Percentiles rank a stretch among this genome's conserved stretches.
phyloP scores from a whole-genome alignment of 1,140 invertebrate genomes.

The Aphaenogaster rudis region DNA sequence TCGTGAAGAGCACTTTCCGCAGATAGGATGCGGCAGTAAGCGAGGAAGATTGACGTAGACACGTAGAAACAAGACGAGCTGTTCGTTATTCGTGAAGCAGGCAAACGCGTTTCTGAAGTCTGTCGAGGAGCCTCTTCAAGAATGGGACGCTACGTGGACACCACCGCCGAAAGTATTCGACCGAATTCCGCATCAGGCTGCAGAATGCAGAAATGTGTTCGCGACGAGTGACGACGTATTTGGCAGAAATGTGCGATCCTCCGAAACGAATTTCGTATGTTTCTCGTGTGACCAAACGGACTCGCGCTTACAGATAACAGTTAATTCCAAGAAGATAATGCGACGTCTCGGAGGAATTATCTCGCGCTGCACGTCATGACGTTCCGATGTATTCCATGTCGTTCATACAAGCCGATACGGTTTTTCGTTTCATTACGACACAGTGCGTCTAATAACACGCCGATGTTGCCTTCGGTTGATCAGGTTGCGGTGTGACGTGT shows the following conservation, averaged over 20 bases:
- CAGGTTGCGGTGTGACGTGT: background rate
- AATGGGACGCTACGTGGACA: background rate
- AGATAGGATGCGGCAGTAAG: background rate
- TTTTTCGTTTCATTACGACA: constrained; percentile 20
- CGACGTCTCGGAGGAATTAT: background rate
- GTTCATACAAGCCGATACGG: background rate
- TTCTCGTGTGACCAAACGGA: background rate
- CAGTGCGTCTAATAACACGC: background rate
- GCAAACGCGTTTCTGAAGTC: background rate
- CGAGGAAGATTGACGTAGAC: background rate
- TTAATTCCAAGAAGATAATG: constrained; percentile 20
- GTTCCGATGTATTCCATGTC: background rate
- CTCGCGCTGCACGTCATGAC: background rate
- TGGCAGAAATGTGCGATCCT: background rate
- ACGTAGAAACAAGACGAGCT: background rate
- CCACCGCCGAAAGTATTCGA: background rate
- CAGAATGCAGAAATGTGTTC: background rate
- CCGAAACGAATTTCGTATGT: background rate
- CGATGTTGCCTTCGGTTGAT: background rate
- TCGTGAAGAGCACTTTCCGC: constrained; percentile 5
- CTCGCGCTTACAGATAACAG: constrained; percentile 1
- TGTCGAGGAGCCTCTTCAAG: background rate
- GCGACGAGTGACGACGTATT: background rate
- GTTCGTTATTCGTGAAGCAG: constrained; percentile 15
- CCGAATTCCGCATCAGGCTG: background rate